A percentile compares a stretch with the other conserved stretches of the same genome.
These are phyloP conservation scores for Herpetotheres cachinnans DNA, from an alignment of 2,113 vertebrate genomes.

Conservation along the genomic window DNA sequence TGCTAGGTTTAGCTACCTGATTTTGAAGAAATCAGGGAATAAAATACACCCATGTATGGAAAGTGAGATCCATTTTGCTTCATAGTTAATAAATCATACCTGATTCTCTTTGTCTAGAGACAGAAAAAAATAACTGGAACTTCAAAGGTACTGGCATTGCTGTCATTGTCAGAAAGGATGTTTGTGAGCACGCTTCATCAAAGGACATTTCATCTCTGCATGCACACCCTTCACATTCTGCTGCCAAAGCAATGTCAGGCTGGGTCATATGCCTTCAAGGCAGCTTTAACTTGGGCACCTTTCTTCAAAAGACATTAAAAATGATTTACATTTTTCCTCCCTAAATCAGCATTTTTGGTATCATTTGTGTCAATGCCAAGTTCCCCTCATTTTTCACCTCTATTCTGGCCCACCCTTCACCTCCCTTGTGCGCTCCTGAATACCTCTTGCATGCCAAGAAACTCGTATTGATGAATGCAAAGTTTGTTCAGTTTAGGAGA, in stretches of 20 bases:
- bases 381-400: conserved; percentile 33
- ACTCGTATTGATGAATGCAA: not conserved
- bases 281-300: conserved; percentile 29
- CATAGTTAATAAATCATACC: not conserved
- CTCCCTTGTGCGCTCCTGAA: not conserved
- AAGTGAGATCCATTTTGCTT: not conserved
- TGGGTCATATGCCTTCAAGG: conserved; percentile 23
- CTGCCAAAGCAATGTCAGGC: conserved; percentile 44
- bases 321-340: conserved; percentile 10
- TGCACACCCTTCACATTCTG: conserved; percentile 2
- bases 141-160: not conserved
- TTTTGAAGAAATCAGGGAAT: not conserved
- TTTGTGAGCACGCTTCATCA: not conserved
- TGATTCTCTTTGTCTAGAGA: not conserved
- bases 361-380: conserved; percentile 17
- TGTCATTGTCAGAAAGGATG: conserved; percentile 15
- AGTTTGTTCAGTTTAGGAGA: not conserved
- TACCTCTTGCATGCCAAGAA: not conserved
- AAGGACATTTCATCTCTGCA: conserved; percentile 36
- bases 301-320: conserved; percentile 53
- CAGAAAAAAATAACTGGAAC: conserved; percentile 9
- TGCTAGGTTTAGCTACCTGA: not conserved
- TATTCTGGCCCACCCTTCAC: not conserved
- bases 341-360: conserved; percentile 48
- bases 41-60: conserved; percentile 4